phyloP scores from a whole-genome alignment of 2,113 vertebrate genomes.

The Solea senegalensis region DNA sequence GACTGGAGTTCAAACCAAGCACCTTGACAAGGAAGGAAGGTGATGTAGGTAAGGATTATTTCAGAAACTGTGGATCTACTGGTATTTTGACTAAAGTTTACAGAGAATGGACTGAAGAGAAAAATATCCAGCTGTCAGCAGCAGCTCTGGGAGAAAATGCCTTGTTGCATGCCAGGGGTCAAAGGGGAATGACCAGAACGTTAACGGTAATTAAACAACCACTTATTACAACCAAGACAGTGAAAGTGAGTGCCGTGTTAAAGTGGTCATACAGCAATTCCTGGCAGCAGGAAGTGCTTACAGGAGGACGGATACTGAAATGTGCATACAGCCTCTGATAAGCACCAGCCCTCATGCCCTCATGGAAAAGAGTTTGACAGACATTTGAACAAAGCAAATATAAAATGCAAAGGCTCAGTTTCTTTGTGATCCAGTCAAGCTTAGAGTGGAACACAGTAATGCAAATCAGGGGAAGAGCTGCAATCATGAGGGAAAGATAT shows the following conservation, averaged over 20 bases:
- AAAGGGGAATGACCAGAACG: no score
- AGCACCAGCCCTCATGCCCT: slow-evolving; percentile 43
- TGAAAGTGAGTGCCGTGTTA: not conserved
- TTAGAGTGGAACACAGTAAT: slow-evolving; percentile 73
- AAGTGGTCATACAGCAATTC: not conserved
- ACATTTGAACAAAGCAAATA: slow-evolving; percentile 76
- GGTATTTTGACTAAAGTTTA: no score
- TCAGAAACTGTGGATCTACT: no score
- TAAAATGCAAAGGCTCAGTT: slow-evolving; percentile 77
- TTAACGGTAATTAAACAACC: no score
- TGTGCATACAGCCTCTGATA: slow-evolving; percentile 61
- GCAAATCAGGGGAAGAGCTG: slow-evolving; percentile 72
- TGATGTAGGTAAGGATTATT: no score
- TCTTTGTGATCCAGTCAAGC: slow-evolving; percentile 70
- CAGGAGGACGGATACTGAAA: slow-evolving; percentile 33
- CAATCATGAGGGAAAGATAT: slow-evolving; percentile 75
- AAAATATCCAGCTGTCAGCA: no score
- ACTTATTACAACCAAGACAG: no score
- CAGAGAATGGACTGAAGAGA: no score
- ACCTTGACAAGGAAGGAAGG: no score
- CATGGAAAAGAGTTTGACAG: slow-evolving; percentile 52
- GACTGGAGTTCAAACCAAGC: no score
- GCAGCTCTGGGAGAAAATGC: no score
- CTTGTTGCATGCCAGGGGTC: no score
- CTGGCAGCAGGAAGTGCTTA: not conserved